Base-by-base conservation (phyloP, 2,113 vertebrate genomes). In the Pontoporia blainvillei region DNA sequence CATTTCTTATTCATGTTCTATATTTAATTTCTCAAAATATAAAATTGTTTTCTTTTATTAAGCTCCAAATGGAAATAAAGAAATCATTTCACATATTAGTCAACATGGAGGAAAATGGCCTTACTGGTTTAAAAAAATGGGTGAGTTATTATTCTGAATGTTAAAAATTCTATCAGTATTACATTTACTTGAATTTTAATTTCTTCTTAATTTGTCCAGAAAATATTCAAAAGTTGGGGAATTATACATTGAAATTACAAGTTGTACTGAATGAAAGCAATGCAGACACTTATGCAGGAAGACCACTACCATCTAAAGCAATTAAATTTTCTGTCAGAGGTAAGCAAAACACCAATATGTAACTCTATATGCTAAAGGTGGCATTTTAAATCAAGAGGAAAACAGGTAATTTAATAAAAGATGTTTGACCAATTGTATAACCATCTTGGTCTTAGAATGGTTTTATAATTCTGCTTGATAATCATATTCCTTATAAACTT, bases 121-220 rank as follows among this genome's bases (percentile, higher is more conserved):
- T 0, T 99, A 99, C 98, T 99, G 99, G 99, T 99, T 99, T 98
- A 99, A 99, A 98, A 99, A 99, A 98, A 99, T 99, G 98, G 99
- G 99, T 99, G 98, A 96, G 97, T 98, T 94, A 64, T 96, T 98
- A 69, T 96, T 97, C 39, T 93, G n/a, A 69, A 54, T 93, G 36
- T 1, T 97, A 69, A 75, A 96, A 59, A 79, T n/a, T 87, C 41
- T 9, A 31, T 90, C 20, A 97, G 14, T 91, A 34, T 39, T 84
- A 67, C n/a, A 6, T 62, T 88, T 39, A 89, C 59, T 85, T 94
- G 94, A 91, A 71, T 90, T 95, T 98, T 90, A 90, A 84, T 87
- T 41, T 97, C 11, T 95, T 98, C 95, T 90, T 98, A 13, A 97
- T 94, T 98, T 97, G 59, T 98, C 62, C 95, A 99, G 99, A 99